Evolutionary conservation across 64 coral and sea anemone species (phyloP).

Genomic region (Stylophora pistillata): DNA sequence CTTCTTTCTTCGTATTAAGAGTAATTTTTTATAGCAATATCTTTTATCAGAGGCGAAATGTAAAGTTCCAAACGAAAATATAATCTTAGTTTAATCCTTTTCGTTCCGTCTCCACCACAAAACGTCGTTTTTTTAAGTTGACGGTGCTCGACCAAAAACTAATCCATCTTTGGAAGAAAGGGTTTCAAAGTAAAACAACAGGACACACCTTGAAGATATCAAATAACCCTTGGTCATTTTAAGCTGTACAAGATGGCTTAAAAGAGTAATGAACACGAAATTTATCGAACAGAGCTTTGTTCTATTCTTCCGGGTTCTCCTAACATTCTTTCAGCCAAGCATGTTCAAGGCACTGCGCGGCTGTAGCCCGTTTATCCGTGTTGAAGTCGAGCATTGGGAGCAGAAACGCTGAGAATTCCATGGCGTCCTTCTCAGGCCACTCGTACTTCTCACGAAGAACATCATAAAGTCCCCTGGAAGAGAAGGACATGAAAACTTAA

Average conservation of each 20-base stretch:
- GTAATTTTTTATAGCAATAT: no score
- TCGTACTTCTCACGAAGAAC: conserved; percentile 96
- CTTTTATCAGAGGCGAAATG: no score
- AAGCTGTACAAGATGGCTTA: no score
- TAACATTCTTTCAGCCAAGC: conserved; percentile 76
- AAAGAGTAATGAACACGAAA: background rate
- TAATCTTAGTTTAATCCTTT: background rate
- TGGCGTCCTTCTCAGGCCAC: conserved; percentile 68
- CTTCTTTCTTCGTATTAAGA: no score
- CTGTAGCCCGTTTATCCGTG: conserved; percentile 74
- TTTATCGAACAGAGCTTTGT: background rate
- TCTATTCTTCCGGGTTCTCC: background rate
- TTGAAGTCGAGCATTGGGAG: conserved; percentile 96
- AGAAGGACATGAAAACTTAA: background rate
- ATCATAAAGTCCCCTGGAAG: conserved; percentile 68
- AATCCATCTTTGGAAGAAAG: background rate
- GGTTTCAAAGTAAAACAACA: background rate
- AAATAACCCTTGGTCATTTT: no score
- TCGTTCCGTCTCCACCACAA: background rate
- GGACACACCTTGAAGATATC: no score
- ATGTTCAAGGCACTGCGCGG: conserved; percentile 82
- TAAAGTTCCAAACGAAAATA: no score
- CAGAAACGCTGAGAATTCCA: conserved; percentile 77
- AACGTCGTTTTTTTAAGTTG: background rate
- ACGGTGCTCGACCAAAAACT: background rate